Evolutionary conservation across 30 jellyfish, hydroid and myxozoan species (phyloP), one percentile per base, ranked within the genome.

Genomic region (Aurelia coerulea): DNA sequence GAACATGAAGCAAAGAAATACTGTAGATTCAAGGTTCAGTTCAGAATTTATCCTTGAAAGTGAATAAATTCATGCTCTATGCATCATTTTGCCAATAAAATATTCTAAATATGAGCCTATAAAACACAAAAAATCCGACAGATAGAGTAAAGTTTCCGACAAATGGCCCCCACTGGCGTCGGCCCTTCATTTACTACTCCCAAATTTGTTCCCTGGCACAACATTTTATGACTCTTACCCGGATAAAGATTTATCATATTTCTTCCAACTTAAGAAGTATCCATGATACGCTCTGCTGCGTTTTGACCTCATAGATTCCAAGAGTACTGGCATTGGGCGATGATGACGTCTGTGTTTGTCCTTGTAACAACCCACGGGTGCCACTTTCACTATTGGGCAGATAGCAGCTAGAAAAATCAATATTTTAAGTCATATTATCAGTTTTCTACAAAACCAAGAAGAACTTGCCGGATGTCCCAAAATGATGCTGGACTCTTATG

Each of bases 241-340:
- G 1, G 76, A 65, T 46, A 65, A 23, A 2, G 76, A 65, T 46
- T 65, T 46, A 13, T 65, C 46, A 23, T 65, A 65, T 17, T 23
- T 65, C 52, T 23, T 65, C 76, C 76, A 65, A 16, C 42, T 65
- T 5, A 65, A 23, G 42, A 65, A 15, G 14, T 23, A 65, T 17
- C 76, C 76, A 23, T 23, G 42, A 65, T 65, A 65, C 9, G n/a
- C 52, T 23, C 42, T 17, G 46, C 76, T 65, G 35, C 42, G 35
- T 65, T 65, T 65, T 16, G 76, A 65, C 42, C 76, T 17, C 76
- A 65, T 65, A 14, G 76, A 65, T 23, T 65, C 76, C 18, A 65
- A 46, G 42, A 65, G 42, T n/a, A 39, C 18, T 5, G 76, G 76
- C 76, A 65, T 65, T 23, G 76, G 76, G 35, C 76, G 35, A 23